Conservation (phyloP, 2,113 vertebrate genomes). For the Tenebrosternarchus preto region DNA sequence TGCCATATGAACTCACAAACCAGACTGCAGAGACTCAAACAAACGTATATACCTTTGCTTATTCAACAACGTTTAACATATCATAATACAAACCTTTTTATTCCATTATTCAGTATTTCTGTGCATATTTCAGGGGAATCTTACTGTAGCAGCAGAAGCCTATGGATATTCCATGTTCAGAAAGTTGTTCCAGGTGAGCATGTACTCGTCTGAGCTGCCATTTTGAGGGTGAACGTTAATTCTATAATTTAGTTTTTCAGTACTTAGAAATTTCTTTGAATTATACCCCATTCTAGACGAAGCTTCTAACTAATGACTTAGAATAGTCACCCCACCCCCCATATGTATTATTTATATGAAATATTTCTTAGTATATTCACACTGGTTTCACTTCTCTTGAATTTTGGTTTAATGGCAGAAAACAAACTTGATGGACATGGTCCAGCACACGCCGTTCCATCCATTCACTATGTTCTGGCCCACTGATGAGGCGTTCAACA, state of each 20-base stretch:
- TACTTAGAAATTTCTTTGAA: too few relatives aligned
- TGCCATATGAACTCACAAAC: slow-evolving; percentile 68
- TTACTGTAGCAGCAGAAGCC: slow-evolving; percentile 73
- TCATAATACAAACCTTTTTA: background rate
- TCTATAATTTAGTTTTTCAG: too few relatives aligned
- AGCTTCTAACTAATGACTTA: too few relatives aligned
- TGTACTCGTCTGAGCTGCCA: background rate
- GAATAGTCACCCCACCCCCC: too few relatives aligned
- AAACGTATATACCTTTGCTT: slow-evolving; percentile 22
- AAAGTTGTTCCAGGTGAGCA: slow-evolving; percentile 82
- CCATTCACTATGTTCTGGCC: slow-evolving; percentile 95
- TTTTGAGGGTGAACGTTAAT: background rate
- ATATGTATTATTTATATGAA: background rate
- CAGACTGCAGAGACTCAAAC: slow-evolving; percentile 23
- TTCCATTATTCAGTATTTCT: slow-evolving; percentile 12
- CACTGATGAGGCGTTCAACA: slow-evolving; percentile 78
- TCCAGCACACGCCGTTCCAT: slow-evolving; percentile 72
- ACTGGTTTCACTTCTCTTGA: background rate
- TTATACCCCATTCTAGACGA: too few relatives aligned
- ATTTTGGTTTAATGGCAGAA: slow-evolving; percentile 66
- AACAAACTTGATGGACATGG: slow-evolving; percentile 75
- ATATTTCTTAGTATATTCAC: background rate
- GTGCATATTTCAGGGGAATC: slow-evolving; percentile 75
- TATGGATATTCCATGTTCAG: slow-evolving; percentile 87
- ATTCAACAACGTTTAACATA: background rate